Evolutionary conservation across 2,113 vertebrate genomes (phyloP).

Genomic region (Myotis lucifugus): DNA sequence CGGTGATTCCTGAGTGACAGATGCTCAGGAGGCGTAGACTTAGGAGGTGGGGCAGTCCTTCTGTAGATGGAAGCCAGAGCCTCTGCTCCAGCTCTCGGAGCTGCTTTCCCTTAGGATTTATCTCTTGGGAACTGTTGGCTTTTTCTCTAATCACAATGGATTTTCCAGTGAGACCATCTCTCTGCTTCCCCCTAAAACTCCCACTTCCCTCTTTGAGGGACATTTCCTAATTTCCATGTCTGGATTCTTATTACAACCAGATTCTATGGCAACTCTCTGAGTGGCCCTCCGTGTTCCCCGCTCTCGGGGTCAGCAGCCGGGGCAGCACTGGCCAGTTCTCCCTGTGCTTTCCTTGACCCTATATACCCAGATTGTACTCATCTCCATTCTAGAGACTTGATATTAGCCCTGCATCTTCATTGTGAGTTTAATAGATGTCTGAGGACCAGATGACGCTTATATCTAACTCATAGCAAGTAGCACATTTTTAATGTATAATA

Average conservation of each 20-base stretch:
- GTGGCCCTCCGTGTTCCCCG: fast-evolving
- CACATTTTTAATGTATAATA: not conserved
- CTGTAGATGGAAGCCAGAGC: not conserved
- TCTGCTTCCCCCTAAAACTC: not conserved
- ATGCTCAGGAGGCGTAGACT: not conserved
- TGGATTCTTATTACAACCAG: not conserved
- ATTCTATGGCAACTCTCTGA: not conserved
- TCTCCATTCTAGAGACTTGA: not conserved
- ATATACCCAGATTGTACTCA: not conserved
- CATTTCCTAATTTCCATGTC: not conserved
- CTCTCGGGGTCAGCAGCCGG: not conserved
- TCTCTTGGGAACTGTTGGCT: not conserved
- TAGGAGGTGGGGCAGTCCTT: not conserved
- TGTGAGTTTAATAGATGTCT: not conserved
- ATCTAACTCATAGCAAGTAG: not conserved
- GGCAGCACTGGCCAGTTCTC: not conserved
- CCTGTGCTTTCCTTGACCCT: not conserved
- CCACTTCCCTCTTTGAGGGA: not conserved
- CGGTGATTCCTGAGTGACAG: not conserved
- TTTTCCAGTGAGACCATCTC: not conserved
- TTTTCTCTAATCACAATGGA: not conserved
- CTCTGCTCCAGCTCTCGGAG: not conserved
- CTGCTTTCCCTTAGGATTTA: not conserved
- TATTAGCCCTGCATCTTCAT: not conserved
- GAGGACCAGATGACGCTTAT: not conserved